Evolutionary conservation across 2,797 vertebrate species (phyloP), one percentile per base, ranked within the genome.

Genomic region (Gallinago nigripennis): DNA sequence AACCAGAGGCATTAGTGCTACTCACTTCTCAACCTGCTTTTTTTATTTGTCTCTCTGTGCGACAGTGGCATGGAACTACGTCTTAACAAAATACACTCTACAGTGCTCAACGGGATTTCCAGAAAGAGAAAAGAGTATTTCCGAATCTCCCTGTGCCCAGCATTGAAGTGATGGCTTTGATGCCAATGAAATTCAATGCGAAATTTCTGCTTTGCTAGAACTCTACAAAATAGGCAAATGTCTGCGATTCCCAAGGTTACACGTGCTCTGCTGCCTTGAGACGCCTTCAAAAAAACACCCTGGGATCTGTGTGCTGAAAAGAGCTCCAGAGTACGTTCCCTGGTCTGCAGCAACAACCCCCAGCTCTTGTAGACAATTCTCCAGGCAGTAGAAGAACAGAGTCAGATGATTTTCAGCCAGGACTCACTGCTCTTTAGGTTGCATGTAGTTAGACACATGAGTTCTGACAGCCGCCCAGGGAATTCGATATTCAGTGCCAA

Each of bases 401-500:
- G 61, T 2, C 2, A 35, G 86, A 76, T 48, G 90, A 63, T 48
- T 95, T 76, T 63, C 90, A 83, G 63, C 69, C 16, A 19, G 90
- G 75, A 57, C 66, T 93, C 65, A 1, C 20, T n/a, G 48, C 92
- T 76, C 45, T 86, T 57, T 30, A 33, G 63, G 72, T 73, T 54
- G 82, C 73, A 13, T 24, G 24, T 58, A 72, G 75, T 61, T 71
- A 66, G 71, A 46, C 82, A n/a, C 71, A 61, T 1, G 15, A 57
- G 58, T 56, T 54, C 90, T 80, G 86, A 75, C 90, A 75, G 84
- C 83, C 14, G 11, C 70, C 92, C 24, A 14, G 92, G 94, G 91
- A 90, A 83, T 75, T 12, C 14, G 70, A 72, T 92, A 37, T 46
- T 88, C 85, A 90, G 91, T 96, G 95, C 94, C 95, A 96, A 97